Percentiles rank a stretch among this genome's conserved stretches.
Evolutionary conservation across 2,797 vertebrate genomes (phyloP).

Genomic region (Ibycter americanus): DNA sequence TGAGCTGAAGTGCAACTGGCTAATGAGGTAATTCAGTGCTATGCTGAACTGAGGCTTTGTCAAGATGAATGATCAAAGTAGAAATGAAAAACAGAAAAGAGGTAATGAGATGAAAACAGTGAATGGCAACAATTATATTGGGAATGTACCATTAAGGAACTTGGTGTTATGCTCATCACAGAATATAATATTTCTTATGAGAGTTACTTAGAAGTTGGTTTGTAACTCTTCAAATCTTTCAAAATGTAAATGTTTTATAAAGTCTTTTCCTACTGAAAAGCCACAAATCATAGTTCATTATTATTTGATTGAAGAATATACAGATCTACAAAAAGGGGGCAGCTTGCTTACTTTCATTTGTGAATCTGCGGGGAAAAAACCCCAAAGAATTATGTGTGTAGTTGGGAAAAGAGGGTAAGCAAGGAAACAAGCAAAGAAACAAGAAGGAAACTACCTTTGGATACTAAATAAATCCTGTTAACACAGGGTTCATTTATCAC

Average conservation of each 20-base stretch:
- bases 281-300: not conserved
- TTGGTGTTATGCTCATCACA: not conserved
- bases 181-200: not conserved
- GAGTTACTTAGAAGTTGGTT: not conserved
- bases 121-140: not conserved
- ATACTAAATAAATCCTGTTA: not conserved
- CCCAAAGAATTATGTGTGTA: not conserved
- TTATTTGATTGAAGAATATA: not conserved
- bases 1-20: not conserved
- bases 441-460: not conserved
- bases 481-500: not conserved
- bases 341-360: not conserved
- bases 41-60: not conserved
- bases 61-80: not conserved
- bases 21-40: not conserved
- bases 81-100: not conserved
- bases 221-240: not conserved
- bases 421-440: not conserved
- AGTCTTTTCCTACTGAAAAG: not conserved
- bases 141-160: not conserved
- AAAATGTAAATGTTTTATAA: conserved; percentile 9
- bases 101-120: not conserved
- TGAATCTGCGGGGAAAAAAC: not conserved
- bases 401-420: not conserved
- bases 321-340: not conserved